Evolutionary conservation across 2,797 vertebrate species (phyloP), one percentile per base, ranked within the genome.

Genomic region (Silurus lanzhouensis): DNA sequence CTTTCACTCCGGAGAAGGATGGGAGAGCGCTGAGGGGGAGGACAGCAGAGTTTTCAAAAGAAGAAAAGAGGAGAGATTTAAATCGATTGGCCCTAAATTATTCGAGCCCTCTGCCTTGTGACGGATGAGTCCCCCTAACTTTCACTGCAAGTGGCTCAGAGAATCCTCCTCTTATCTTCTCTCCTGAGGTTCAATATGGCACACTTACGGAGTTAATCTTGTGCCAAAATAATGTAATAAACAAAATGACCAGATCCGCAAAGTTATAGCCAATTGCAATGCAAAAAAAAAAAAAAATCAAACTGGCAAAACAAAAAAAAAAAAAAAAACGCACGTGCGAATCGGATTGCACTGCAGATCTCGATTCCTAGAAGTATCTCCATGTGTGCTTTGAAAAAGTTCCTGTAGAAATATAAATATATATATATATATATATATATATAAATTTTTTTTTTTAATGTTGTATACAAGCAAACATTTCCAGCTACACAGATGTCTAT

Each of bases 1-100:
- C 91, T 93, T 93, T 94, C 91, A 92, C 90, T 90, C 70, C 83
- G 72, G 64, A 80, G 89, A 86, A 68, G 88, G 83, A 84, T 84
- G 85, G 87, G 71, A 85, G 85, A 84, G 74, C 86, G 85, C 82
- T 70, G 89, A 89, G 91, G 84, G 83, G 75, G 38, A 87, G 90
- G 85, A 90, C 93, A 92, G 93, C 92, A 91, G 91, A 92, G 91
- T 92, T 94, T 92, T 92, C 92, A 92, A 92, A 91, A 93, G 92
- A 92, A 92, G 89, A 93, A 93, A 93, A 93, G 93, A 92, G 93
- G 93, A 94, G 93, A 82, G 84, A 84, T 82, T 84, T 82, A 84
- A 87, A 87, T 87, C 79, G 86, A 77, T 93, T 91, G 88, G 90
- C 91, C 90, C 91, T 92, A 92, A 94, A 93, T 93, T 91, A 91